Conservation (phyloP, 2,113 vertebrate genomes). For the Sylvilagus bachmani region DNA sequence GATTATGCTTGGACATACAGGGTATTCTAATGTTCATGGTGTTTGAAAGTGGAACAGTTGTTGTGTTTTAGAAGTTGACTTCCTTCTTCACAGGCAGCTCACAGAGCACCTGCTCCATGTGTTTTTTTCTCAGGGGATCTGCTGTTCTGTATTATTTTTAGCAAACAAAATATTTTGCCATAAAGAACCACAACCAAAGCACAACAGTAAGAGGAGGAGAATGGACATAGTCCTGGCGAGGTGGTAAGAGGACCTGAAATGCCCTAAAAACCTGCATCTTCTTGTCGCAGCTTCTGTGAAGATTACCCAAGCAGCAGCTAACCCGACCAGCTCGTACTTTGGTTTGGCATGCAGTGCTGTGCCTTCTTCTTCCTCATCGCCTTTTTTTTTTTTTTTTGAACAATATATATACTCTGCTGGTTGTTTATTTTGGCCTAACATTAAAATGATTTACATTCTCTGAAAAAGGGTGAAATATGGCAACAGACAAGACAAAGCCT, state of each 20-base stretch:
- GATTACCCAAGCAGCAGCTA: slow-evolving; percentile 52
- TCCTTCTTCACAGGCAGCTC: neutral
- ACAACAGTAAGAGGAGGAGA: slow-evolving; percentile 75
- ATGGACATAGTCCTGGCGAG: slow-evolving; percentile 71
- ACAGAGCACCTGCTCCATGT: neutral
- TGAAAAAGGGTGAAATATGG: slow-evolving; percentile 48
- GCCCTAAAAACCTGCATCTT: slow-evolving; percentile 63
- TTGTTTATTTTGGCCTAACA: slow-evolving; percentile 71
- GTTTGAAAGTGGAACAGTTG: neutral
- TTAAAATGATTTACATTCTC: slow-evolving; percentile 70
- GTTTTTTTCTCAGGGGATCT: slow-evolving; percentile 67
- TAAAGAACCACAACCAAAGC: slow-evolving; percentile 80
- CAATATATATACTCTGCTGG: slow-evolving; percentile 52
- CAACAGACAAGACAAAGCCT: slow-evolving; percentile 37
- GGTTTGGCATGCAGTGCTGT: slow-evolving; percentile 70
- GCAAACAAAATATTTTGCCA: slow-evolving; percentile 71
- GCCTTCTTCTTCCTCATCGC: slow-evolving; percentile 25
- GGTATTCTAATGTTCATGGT: neutral
- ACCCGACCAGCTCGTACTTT: slow-evolving; percentile 23
- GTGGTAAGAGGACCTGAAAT: slow-evolving; percentile 59
- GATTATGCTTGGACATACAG: neutral
- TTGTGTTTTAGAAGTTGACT: neutral
- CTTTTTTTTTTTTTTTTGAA: neutral
- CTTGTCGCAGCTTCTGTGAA: slow-evolving; percentile 61
- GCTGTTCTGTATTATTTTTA: slow-evolving; percentile 76